Percentiles rank a stretch among this genome's conserved stretches.
These are phyloP conservation scores for Catharus ustulatus DNA, from an alignment of 2,797 vertebrate genomes.

Conservation along the genomic window DNA sequence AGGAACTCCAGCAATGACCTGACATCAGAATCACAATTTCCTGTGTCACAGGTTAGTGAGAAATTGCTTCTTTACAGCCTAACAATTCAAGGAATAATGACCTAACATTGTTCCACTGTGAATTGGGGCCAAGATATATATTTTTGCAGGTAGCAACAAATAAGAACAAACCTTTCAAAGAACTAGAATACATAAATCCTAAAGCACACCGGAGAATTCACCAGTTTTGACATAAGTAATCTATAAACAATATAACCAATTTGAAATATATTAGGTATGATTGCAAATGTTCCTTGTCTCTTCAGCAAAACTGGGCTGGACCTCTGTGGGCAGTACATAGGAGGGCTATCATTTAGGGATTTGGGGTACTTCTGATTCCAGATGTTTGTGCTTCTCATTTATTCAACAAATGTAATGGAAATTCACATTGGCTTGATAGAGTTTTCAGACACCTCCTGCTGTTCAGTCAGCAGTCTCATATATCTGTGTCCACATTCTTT, in stretches of 20 bases:
- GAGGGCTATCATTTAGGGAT: background rate
- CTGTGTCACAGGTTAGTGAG: constrained; percentile 69
- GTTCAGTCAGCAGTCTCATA: background rate
- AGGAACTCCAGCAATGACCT: constrained; percentile 54
- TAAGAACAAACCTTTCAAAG: constrained; percentile 74
- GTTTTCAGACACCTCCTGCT: background rate
- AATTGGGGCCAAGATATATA: constrained; percentile 75
- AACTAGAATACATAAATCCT: constrained; percentile 75
- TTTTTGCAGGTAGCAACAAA: constrained; percentile 77
- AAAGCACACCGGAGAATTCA: constrained; percentile 65
- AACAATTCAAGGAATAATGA: constrained; percentile 78
- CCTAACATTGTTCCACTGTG: constrained; percentile 75
- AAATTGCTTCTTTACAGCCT: constrained; percentile 73
- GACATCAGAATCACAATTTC: constrained; percentile 52
- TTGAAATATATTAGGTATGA: constrained; percentile 61
- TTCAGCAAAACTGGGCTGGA: constrained; percentile 26
- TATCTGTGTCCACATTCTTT: background rate
- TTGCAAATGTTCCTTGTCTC: constrained; percentile 37
- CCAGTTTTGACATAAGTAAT: constrained; percentile 72
- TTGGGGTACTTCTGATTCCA: background rate
- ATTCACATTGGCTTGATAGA: background rate
- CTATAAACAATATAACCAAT: constrained; percentile 68
- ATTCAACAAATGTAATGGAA: background rate
- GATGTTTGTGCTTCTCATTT: background rate
- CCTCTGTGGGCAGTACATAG: background rate